These are phyloP conservation scores for Hephaestus fuliginosus DNA, from an alignment of 2,797 vertebrate species.

Conservation along the genomic window DNA sequence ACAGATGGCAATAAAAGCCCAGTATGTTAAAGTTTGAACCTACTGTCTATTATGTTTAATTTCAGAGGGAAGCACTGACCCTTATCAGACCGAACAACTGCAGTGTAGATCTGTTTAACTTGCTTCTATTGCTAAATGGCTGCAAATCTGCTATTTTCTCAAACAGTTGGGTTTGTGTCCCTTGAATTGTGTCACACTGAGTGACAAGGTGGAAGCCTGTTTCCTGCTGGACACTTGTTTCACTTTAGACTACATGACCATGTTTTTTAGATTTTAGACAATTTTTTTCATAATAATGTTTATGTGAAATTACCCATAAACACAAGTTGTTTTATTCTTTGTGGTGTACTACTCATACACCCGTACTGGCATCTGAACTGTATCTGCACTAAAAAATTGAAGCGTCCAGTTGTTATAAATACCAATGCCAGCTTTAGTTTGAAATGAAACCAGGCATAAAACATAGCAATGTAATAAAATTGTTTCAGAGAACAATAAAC, in stretches of 20 bases:
- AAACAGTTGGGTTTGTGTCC: conserved; percentile 8
- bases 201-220: conserved; percentile 7
- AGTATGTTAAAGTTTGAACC: neutral
- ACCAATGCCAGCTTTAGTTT: neutral
- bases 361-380: neutral
- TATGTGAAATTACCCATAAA: neutral
- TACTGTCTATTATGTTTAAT: neutral
- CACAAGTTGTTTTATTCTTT: neutral
- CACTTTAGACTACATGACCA: conserved; percentile 54
- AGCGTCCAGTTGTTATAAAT: neutral
- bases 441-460: neutral
- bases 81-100: conserved; percentile 54
- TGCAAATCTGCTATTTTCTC: conserved; percentile 39
- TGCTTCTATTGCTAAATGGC: conserved; percentile 46
- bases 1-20: conserved; percentile 57
- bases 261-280: neutral
- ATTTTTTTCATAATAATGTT: neutral
- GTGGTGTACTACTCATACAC: neutral
- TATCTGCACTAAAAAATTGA: neutral
- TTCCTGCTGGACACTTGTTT: conserved; percentile 32
- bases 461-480: neutral
- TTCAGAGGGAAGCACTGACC: neutral
- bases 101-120: conserved; percentile 66
- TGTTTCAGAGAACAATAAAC: neutral
- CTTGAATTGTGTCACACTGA: neutral